phyloP scores from a whole-genome alignment of 2,888 invertebrate species.

The Morpho deidamia region DNA sequence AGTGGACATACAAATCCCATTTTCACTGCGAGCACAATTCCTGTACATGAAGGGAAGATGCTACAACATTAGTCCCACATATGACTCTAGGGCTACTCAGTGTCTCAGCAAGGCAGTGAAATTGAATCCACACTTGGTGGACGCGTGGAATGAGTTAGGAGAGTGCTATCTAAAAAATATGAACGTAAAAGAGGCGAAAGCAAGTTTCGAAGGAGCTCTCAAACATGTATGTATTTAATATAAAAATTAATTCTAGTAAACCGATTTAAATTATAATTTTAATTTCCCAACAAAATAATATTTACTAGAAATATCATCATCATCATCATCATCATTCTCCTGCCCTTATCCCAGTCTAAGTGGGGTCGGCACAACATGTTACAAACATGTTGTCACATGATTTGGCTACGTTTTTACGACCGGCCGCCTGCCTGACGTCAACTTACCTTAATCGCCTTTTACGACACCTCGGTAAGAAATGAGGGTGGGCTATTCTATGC shows the following conservation, averaged over 20 bases:
- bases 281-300: too few species aligned
- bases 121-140: constrained; percentile 86
- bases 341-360: too few species aligned
- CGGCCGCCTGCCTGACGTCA: too few species aligned
- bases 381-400: too few species aligned
- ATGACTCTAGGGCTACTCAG: constrained; percentile 84
- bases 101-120: constrained; percentile 90
- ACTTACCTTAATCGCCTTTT: too few species aligned
- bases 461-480: too few species aligned
- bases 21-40: constrained; percentile 72
- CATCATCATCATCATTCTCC: too few species aligned
- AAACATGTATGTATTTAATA: constrained; percentile 79
- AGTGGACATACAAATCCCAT: constrained; percentile 53
- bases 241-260: too few species aligned
- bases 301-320: too few species aligned
- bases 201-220: constrained; percentile 88
- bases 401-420: too few species aligned
- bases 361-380: too few species aligned
- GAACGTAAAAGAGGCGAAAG: constrained; percentile 87
- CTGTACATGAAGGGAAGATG: constrained; percentile 86
- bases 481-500: too few species aligned
- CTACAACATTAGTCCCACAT: constrained; percentile 84
- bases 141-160: constrained; percentile 94
- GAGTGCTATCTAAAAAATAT: constrained; percentile 93
- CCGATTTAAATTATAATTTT: background rate